Evolutionary conservation across 2,888 invertebrate genomes (phyloP).

Genomic region (Drosophila mulleri): DNA sequence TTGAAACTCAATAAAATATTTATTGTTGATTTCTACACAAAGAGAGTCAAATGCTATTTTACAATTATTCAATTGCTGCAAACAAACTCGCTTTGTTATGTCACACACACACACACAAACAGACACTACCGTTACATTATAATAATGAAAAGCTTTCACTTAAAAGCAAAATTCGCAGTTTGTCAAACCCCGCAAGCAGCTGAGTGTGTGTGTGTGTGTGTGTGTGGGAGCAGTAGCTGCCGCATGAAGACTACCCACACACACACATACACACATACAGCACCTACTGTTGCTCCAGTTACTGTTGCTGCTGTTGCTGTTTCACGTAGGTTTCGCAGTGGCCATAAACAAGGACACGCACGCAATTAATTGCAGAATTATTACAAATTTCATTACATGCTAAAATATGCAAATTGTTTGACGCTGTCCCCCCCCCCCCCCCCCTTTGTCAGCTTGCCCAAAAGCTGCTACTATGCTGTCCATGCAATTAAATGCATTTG

Average conservation of each 20-base stretch:
- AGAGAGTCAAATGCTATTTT: constrained; percentile 14
- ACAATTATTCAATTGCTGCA: constrained; percentile 26
- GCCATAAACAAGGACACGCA: constrained; percentile 74
- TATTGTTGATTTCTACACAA: background rate
- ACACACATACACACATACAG: constrained; percentile 4
- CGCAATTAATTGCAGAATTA: constrained; percentile 83
- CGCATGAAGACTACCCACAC: constrained; percentile 13
- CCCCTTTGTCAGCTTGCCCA: background rate
- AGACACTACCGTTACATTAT: constrained; percentile 49
- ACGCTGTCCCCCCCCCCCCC: constrained; percentile 22
- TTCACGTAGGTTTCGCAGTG: constrained; percentile 43
- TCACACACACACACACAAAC: constrained; percentile 6
- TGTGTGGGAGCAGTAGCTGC: constrained; percentile 18
- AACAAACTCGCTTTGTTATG: constrained; percentile 18
- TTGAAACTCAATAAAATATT: background rate
- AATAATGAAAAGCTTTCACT: constrained; percentile 63
- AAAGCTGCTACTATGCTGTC: constrained; percentile 33
- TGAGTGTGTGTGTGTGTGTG: constrained; percentile 8
- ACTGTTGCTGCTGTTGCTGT: constrained; percentile 26
- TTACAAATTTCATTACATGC: constrained; percentile 82
- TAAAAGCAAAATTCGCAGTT: constrained; percentile 53
- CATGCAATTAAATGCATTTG: constrained; percentile 83
- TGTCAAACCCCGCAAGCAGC: constrained; percentile 43
- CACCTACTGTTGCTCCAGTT: constrained; percentile 35
- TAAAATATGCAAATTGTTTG: constrained; percentile 82